phyloP scores from a whole-genome alignment of 2,113 vertebrate species.

The Poeciliopsis retropinna region DNA sequence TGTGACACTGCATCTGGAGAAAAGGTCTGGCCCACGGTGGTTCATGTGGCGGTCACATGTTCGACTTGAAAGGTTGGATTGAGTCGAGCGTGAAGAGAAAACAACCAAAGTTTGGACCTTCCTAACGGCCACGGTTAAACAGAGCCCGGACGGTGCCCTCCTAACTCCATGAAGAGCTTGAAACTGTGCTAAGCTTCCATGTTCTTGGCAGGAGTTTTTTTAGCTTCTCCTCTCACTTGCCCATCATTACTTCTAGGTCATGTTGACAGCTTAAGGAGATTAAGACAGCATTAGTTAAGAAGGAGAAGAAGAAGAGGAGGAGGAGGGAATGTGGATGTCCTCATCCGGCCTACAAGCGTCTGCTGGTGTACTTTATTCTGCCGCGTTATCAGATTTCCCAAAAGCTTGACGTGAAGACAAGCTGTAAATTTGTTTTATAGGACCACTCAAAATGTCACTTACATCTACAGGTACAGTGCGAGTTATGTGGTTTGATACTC shows the following conservation, averaged over 20 bases:
- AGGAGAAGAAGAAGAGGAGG: conserved; percentile 27
- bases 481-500: neutral
- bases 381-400: conserved; percentile 22
- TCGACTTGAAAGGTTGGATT: conserved; percentile 5
- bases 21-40: neutral
- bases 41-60: conserved; percentile 32
- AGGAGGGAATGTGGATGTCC: conserved; percentile 39
- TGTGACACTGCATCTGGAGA: conserved; percentile 25
- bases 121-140: conserved; percentile 36
- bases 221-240: conserved; percentile 35
- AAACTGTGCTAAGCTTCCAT: conserved; percentile 47
- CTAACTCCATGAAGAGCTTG: conserved; percentile 48
- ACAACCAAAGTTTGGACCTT: conserved; percentile 46
- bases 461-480: neutral
- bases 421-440: neutral
- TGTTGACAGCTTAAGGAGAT: conserved; percentile 69
- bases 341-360: conserved; percentile 29
- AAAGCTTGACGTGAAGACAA: neutral
- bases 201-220: conserved; percentile 38
- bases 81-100: conserved; percentile 40
- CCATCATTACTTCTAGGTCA: conserved; percentile 62
- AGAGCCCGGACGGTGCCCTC: conserved; percentile 34
- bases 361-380: conserved; percentile 21
- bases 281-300: conserved; percentile 49
- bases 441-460: neutral